Base-by-base conservation (phyloP, 1,140 invertebrate species). In the Apis cerana region DNA sequence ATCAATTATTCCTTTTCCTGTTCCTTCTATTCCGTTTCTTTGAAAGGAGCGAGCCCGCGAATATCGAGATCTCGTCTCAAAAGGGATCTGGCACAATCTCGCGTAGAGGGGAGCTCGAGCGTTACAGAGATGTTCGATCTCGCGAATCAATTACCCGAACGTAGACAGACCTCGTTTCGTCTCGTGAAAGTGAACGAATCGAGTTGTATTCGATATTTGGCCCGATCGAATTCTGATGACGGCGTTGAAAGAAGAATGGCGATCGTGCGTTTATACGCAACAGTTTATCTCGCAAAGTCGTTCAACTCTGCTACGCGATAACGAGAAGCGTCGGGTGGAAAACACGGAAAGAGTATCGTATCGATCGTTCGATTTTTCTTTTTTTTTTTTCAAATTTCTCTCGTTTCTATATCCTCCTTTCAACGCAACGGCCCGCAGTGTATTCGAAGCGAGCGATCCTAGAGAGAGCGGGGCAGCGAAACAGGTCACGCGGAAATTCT, bases 401-500 rank as follows among this genome's bases (percentile, higher is more conserved):
- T 62, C n/a, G n/a, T 23, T 62, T 62, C 23, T 21, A 15, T 62
- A 3, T 7, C 33, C 33, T 43, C 33, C 15, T 68, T 71, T 56
- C 52, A 11, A 19, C 27, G 65, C n/a, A n/a, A n/a, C 43, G 21
- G 21, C 33, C 1, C 64, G 27, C 15, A 19, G n/a, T 9, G 33
- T 48, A 23, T 48, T 17, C 71, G 27, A 74, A 74, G 71, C 71
- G 56, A 21, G 58, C 56, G n/a, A 23, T 21, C n/a, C 11, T 0
- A 4, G n/a, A 43, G 23, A 23, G 13, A 5, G 15, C 0, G 4
- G 1, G 61, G 8, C 21, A n/a, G 17, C 48, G 27, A 75, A 75
- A 75, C 74, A 52, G 74, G 74, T 50, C 74, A 52, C 48, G 59
- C 59, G 74, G 59, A 75, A 75, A 75, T n/a, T 75, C n/a, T 9